Evolutionary conservation across 1,140 invertebrate species (phyloP).

Genomic region (Episyrphus balteatus): DNA sequence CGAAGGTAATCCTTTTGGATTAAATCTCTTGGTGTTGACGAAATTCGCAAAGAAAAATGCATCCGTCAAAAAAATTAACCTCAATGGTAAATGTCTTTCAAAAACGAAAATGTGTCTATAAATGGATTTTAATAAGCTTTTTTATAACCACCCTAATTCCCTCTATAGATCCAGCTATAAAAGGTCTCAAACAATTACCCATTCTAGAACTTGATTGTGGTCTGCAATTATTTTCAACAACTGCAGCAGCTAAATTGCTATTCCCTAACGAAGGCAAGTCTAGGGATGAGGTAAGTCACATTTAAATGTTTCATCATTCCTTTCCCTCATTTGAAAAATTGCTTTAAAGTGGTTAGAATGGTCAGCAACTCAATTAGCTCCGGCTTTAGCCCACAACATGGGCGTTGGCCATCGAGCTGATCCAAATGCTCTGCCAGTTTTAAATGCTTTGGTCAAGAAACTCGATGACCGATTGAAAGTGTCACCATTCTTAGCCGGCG

Average conservation of each 20-base stretch:
- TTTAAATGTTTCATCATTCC: constrained; percentile 21
- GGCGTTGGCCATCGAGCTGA: constrained; percentile 38
- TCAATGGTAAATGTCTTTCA: constrained; percentile 42
- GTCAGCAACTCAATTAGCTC: constrained; percentile 56
- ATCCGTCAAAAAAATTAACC: constrained; percentile 41
- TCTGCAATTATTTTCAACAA: constrained; percentile 42
- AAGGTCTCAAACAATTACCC: constrained; percentile 37
- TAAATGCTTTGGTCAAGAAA: constrained; percentile 38
- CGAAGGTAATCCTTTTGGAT: constrained; percentile 55
- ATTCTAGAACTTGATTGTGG: constrained; percentile 39
- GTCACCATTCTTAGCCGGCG: constrained; percentile 34
- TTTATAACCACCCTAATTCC: too few species aligned
- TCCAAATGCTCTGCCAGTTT: constrained; percentile 37
- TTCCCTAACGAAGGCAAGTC: constrained; percentile 30
- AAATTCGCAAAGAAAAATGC: constrained; percentile 47
- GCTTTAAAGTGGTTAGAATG: constrained; percentile 59
- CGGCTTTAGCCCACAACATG: constrained; percentile 40
- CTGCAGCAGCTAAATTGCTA: constrained; percentile 45
- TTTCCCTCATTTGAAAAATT: not conserved
- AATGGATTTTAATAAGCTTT: not conserved
- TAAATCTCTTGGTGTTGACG: constrained; percentile 56
- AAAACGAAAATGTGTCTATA: constrained; percentile 1
- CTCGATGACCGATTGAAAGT: constrained; percentile 35
- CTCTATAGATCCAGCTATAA: constrained; percentile 21
- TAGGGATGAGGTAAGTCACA: constrained; percentile 25